Evolutionary conservation across 30 jellyfish, hydroid and myxozoan genomes (phyloP), one percentile per base, ranked within the genome.

Genomic region (Kudoa iwatai): DNA sequence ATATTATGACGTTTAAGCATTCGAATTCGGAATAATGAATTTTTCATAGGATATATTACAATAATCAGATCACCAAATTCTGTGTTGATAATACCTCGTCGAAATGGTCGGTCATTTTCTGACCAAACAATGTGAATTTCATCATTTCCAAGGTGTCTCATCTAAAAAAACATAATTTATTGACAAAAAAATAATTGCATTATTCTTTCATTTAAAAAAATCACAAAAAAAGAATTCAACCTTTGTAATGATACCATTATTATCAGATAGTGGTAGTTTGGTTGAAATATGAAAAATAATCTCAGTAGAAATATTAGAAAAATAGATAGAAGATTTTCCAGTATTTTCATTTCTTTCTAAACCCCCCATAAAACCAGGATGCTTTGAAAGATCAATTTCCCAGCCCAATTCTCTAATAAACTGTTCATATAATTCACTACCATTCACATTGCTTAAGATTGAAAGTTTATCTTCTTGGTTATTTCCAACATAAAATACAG

Each of bases 111-210:
- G 1, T 49, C 26, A 47, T 74, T 86, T 57, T 74, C 93, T 2
- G 87, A 61, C 93, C 93, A 74, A 0, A 74, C 64, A 39, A 74
- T 74, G 54, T 74, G 93, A 21, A 74, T 74, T 47, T 74, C 93
- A 35, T 74, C 93, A 42, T 74, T 74, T 2, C 93, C 93, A 55
- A 74, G 93, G 47, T 74, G 93, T 22, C 93, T 83, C 11, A 74
- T 48, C 93, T 74, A 47, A 1, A 20, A 19, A 20, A 32, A 17
- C 22, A 22, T 18, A 2, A n/a, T n/a, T n/a, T n/a, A n/a, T n/a
- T n/a, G n/a, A n/a, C n/a, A n/a, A n/a, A n/a, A n/a, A n/a, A n/a
- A n/a, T n/a, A n/a, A n/a, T n/a, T n/a, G n/a, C n/a, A n/a, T n/a
- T n/a, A n/a, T n/a, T n/a, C n/a, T n/a, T n/a, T n/a, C n/a, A n/a